Evolutionary conservation across 2,113 vertebrate genomes (phyloP).

Genomic region (Lathamus discolor): DNA sequence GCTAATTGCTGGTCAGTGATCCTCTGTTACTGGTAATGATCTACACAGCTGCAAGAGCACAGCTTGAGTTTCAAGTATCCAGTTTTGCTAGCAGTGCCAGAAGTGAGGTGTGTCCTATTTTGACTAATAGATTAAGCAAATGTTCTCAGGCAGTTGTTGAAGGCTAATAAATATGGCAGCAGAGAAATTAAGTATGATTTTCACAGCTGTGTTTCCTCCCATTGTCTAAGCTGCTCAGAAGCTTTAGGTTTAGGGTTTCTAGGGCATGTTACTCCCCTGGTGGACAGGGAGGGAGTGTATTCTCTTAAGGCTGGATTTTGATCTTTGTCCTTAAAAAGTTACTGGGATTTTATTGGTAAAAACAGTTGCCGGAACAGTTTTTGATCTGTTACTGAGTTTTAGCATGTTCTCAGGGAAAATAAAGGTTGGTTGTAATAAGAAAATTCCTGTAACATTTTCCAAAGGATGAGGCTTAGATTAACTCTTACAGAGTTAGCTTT

Average conservation of each 20-base stretch:
- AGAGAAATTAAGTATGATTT: not conserved
- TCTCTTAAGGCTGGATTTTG: not conserved
- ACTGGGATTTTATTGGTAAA: not conserved
- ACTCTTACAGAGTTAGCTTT: not conserved
- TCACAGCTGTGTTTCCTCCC: not conserved
- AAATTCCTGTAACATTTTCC: not conserved
- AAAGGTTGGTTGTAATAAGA: not conserved
- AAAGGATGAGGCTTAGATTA: not conserved
- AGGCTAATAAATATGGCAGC: not conserved
- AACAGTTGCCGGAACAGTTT: not conserved
- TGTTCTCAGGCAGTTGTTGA: not conserved
- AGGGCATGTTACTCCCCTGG: not conserved
- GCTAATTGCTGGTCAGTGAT: not conserved
- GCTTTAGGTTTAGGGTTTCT: not conserved
- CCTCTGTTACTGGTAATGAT: not conserved
- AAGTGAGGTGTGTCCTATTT: constrained; percentile 1
- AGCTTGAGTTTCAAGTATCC: not conserved
- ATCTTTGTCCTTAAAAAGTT: not conserved
- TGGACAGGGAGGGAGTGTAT: not conserved
- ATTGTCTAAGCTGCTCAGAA: not conserved
- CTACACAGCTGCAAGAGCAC: not conserved
- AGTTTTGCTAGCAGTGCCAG: not conserved
- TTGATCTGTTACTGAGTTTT: not conserved
- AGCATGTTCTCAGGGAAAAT: not conserved
- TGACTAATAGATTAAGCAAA: constrained; percentile 14